Conservation (phyloP, 2,113 vertebrate genomes). For the Rattus norvegicus region GRCr8 NC_086022.1:27616001-27616500, state of each 20-base stretch:
- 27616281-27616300: not conserved
- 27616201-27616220: not conserved
- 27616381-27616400: not conserved
- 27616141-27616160: not conserved
- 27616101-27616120: constrained; percentile 23
- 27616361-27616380: not conserved
- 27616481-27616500: not conserved
- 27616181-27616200: not conserved
- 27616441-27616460: not conserved
- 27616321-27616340: not conserved
- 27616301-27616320: not conserved
- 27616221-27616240: not conserved
- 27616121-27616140: not conserved
- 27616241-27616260: accelerated
- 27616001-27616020: not conserved
- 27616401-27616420: not conserved
- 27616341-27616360: not conserved
- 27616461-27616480: not conserved
- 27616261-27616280: not conserved
- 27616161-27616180: not conserved
- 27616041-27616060: not conserved
- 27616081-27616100: not conserved
- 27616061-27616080: constrained; percentile 1
- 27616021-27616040: constrained; percentile 1
- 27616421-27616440: not conserved